phyloP scores from a whole-genome alignment of 2,888 invertebrate species.

The Phytoseiulus persimilis region DNA sequence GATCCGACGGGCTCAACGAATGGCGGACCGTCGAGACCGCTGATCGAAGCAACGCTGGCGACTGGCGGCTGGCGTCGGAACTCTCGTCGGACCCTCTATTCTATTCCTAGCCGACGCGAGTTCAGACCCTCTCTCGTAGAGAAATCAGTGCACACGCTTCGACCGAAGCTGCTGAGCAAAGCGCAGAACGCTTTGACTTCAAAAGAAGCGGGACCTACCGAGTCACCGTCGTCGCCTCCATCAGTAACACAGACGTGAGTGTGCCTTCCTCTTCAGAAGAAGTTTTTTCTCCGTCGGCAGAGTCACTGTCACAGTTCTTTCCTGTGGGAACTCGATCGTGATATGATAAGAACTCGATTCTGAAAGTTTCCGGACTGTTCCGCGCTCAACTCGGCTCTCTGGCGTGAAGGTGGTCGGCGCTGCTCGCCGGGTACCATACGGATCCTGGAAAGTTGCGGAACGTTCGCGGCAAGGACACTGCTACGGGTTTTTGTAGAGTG shows the following conservation, averaged over 20 bases:
- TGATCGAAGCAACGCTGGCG: not conserved
- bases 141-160: not conserved
- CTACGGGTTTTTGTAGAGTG: too few species aligned
- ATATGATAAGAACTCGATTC: too few species aligned
- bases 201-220: not conserved
- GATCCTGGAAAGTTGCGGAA: too few species aligned
- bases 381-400: too few species aligned
- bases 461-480: too few species aligned
- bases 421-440: too few species aligned
- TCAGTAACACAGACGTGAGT: not conserved
- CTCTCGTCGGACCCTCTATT: not conserved
- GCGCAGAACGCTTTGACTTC: not conserved
- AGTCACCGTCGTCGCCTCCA: not conserved
- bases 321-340: too few species aligned
- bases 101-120: not conserved
- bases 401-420: too few species aligned
- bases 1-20: not conserved
- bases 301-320: too few species aligned
- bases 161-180: not conserved
- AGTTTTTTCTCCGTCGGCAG: not conserved
- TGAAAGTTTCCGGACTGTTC: too few species aligned
- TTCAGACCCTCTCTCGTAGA: not conserved
- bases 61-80: not conserved
- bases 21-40: not conserved
- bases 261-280: not conserved